Percentiles rank a stretch among this genome's conserved stretches.
phyloP scores from a whole-genome alignment of 2,113 vertebrate genomes.

The Turdus rufiventris region DNA sequence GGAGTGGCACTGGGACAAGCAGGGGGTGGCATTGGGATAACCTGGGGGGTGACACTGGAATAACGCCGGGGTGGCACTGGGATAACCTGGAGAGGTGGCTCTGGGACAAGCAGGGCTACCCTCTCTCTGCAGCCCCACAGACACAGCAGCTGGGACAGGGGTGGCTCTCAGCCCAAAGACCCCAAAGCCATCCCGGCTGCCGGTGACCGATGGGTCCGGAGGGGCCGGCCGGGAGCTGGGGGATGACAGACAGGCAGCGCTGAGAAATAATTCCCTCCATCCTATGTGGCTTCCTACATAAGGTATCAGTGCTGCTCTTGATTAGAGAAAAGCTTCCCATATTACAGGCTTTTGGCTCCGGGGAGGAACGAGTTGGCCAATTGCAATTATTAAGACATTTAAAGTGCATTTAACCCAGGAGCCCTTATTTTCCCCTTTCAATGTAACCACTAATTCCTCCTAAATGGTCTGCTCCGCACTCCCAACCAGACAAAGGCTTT shows the following conservation, averaged over 20 bases:
- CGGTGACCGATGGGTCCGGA: not conserved
- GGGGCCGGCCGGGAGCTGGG: not conserved
- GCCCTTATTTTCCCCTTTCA: conserved; percentile 57
- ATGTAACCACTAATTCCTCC: conserved; percentile 54
- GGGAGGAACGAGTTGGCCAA: conserved; percentile 59
- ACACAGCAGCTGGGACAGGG: not conserved
- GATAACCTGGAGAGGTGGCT: too few relatives aligned
- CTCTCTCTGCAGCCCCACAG: accelerated
- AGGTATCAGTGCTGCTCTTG: conserved; percentile 57
- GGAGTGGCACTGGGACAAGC: too few relatives aligned
- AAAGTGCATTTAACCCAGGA: conserved; percentile 64
- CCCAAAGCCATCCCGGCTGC: not conserved
- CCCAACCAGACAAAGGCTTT: conserved; percentile 49
- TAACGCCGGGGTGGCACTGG: too few relatives aligned
- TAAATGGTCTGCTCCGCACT: conserved; percentile 23
- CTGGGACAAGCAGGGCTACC: not conserved
- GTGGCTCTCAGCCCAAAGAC: not conserved
- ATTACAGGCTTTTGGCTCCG: conserved; percentile 61
- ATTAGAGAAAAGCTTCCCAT: conserved; percentile 63
- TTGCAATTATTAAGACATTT: conserved; percentile 71
- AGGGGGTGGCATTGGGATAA: not conserved
- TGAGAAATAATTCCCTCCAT: conserved; percentile 35
- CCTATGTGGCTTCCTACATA: conserved; percentile 55
- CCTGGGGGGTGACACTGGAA: too few relatives aligned
- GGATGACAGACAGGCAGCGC: not conserved